Evolutionary conservation across 2,888 invertebrate genomes (phyloP).

Genomic region (Steromphala cineraria): DNA sequence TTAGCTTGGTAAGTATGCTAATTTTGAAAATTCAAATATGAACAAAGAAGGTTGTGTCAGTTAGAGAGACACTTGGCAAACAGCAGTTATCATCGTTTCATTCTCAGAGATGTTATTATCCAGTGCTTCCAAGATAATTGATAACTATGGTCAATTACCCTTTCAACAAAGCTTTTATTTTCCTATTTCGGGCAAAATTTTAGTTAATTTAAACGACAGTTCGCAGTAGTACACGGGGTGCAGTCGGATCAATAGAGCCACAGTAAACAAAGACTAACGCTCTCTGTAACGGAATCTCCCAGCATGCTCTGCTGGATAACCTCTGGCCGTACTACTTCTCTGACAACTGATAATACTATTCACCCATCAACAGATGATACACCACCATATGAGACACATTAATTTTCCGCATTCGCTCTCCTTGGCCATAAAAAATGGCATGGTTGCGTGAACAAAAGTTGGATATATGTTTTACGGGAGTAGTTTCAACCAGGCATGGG

Average conservation of each 20-base stretch:
- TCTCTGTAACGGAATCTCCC: not conserved
- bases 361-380: constrained; percentile 8
- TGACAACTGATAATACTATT: constrained; percentile 3
- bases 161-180: constrained; percentile 5
- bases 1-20: too few relatives aligned
- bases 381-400: not conserved
- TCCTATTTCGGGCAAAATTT: not conserved
- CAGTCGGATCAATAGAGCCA: not conserved
- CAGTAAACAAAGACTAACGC: not conserved
- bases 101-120: too few relatives aligned
- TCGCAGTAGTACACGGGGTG: not conserved
- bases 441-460: not conserved
- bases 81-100: too few relatives aligned
- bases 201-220: not conserved
- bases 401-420: not conserved
- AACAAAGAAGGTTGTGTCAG: too few relatives aligned
- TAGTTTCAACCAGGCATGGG: not conserved
- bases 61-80: too few relatives aligned
- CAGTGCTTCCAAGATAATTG: not conserved
- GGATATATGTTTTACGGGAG: not conserved
- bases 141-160: not conserved
- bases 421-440: not conserved
- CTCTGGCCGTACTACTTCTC: not conserved
- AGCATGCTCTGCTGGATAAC: not conserved
- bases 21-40: too few relatives aligned